These are phyloP conservation scores for Polylopha cassiicola DNA, from an alignment of 2,888 invertebrate genomes.

Conservation along the genomic window DNA sequence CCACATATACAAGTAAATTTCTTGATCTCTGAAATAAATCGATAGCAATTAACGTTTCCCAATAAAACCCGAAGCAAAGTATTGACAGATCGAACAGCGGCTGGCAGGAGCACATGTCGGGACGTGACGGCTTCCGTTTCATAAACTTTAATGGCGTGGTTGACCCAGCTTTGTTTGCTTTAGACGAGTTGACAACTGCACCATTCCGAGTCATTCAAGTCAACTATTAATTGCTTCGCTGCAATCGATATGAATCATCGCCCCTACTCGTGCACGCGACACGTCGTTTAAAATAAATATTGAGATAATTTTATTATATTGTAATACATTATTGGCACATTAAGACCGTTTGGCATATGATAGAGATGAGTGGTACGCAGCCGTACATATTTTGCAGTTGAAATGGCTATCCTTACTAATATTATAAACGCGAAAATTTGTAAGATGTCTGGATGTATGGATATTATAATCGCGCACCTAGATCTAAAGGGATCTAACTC, in stretches of 20 bases:
- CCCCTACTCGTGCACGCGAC: not conserved
- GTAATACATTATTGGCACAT: no score
- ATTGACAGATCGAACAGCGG: slow-evolving; percentile 66
- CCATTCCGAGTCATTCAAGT: slow-evolving; percentile 60
- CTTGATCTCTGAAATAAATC: not conserved
- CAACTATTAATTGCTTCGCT: slow-evolving; percentile 59
- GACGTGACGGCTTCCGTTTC: slow-evolving; percentile 71
- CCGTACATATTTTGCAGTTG: no score
- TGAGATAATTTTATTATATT: no score
- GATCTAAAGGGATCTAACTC: no score
- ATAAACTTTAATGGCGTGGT: slow-evolving; percentile 73
- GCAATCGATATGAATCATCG: slow-evolving; percentile 36
- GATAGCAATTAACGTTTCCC: slow-evolving; percentile 15
- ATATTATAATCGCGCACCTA: no score
- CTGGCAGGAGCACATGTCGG: slow-evolving; percentile 57
- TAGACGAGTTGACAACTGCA: slow-evolving; percentile 61
- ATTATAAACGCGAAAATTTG: no score
- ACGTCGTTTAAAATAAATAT: slow-evolving; percentile 1
- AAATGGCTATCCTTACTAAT: no score
- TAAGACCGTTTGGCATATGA: no score
- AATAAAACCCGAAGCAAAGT: slow-evolving; percentile 54
- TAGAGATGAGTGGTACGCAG: no score
- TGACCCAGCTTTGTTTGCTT: slow-evolving; percentile 75
- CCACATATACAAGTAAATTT: no score
- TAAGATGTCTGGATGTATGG: no score